These are phyloP conservation scores for Aphidius ervi DNA, from an alignment of 1,140 invertebrate species.

Conservation along the genomic window DNA sequence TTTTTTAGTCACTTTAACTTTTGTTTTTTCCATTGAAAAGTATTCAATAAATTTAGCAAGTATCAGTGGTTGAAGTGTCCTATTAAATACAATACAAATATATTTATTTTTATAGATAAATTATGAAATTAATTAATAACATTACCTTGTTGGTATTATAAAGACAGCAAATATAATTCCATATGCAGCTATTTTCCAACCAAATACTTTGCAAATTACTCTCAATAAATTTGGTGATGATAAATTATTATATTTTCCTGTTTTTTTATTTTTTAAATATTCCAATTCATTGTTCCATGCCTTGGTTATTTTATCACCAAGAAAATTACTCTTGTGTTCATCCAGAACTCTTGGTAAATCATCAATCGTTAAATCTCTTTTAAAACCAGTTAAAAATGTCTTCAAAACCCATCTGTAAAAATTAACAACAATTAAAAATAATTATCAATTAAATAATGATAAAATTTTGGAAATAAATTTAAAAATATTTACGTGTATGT, in stretches of 20 bases:
- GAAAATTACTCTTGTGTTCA: slow-evolving; percentile 51
- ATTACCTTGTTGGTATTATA: slow-evolving; percentile 55
- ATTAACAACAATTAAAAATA: background rate
- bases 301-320: slow-evolving; percentile 49
- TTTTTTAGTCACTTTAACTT: slow-evolving; percentile 41
- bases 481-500: slow-evolving; percentile 54
- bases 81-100: slow-evolving; percentile 36
- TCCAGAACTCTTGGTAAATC: slow-evolving; percentile 68
- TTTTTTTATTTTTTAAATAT: slow-evolving; percentile 28
- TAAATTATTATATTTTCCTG: slow-evolving; percentile 28
- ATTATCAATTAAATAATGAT: background rate
- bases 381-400: slow-evolving; percentile 64
- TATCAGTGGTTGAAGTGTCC: slow-evolving; percentile 66
- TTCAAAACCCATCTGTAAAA: slow-evolving; percentile 60
- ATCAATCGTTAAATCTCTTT: slow-evolving; percentile 62
- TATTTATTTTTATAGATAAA: too few relatives aligned
- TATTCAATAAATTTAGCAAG: slow-evolving; percentile 66
- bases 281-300: slow-evolving; percentile 42
- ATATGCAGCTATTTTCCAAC: slow-evolving; percentile 49
- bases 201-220: slow-evolving; percentile 56
- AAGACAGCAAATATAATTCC: slow-evolving; percentile 53
- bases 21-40: slow-evolving; percentile 50
- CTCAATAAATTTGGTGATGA: slow-evolving; percentile 54
- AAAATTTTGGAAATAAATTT: slow-evolving; percentile 14
- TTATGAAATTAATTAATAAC: too few relatives aligned